Evolutionary conservation across 1,140 invertebrate genomes (phyloP).

Genomic region (Anastatus disparis): DNA sequence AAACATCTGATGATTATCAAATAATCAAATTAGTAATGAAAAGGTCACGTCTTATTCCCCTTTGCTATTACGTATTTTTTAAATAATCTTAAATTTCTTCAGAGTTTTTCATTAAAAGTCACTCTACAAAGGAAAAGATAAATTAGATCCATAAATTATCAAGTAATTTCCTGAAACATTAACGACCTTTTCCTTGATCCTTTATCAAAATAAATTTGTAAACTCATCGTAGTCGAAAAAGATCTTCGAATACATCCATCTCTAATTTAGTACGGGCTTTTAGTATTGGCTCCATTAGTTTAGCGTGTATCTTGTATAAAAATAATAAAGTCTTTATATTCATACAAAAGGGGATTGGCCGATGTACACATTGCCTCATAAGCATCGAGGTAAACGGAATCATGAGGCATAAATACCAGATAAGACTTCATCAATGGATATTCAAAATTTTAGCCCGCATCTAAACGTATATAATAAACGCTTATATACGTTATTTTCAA

Average conservation of each 20-base stretch:
- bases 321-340: constrained; percentile 8
- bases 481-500: no score
- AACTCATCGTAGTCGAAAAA: constrained; percentile 23
- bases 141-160: no score
- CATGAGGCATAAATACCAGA: constrained; percentile 28
- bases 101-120: no score
- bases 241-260: constrained; percentile 25
- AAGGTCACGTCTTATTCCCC: no score
- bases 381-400: constrained; percentile 1
- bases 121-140: no score
- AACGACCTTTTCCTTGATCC: no score
- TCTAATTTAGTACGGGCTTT: constrained; percentile 24
- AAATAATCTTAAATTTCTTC: no score
- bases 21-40: no score
- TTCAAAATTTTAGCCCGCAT: neutral
- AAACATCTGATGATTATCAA: no score
- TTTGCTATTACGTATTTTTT: no score
- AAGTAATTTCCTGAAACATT: no score
- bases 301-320: neutral
- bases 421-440: constrained; percentile 4
- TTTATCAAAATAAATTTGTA: constrained; percentile 11
- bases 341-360: neutral
- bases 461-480: neutral
- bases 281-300: constrained; percentile 16
- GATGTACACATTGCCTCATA: neutral